Base-by-base conservation (phyloP, 1,140 invertebrate species). In the Calliphora vicina region DNA sequence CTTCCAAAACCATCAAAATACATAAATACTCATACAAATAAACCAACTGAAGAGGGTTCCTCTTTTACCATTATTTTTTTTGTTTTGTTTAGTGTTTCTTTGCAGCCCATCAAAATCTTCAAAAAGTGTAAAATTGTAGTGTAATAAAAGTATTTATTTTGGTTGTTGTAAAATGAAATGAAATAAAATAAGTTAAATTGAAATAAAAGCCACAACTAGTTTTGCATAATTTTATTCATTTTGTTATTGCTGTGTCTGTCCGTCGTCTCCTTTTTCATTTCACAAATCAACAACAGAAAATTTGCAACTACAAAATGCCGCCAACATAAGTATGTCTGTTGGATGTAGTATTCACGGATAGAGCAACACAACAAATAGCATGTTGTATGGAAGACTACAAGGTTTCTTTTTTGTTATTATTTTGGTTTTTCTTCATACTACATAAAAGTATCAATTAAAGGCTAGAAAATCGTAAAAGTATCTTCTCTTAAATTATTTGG, bases 1-100 rank as follows among this genome's bases (percentile, higher is more conserved):
- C 74, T 78, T 78, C 74, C 42, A 78, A 78, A 43, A n/a, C 74
- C 27, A 27, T 74, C 72, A 74, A 74, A 78, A 20, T 23, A 43
- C 35, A 78, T 43, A 43, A 43, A 78, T 57, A 67, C 61, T 67
- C 20, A 57, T 57, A 57, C 15, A 57, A 57, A 57, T 17, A 57
- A 15, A 57, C 4, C 45, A 57, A 57, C 50, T n/a, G 15, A 57
- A 57, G 50, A n/a, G n/a, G 50, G n/a, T n/a, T n/a, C n/a, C n/a
- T 5, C 35, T 35, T 35, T 35, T 35, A 10, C 35, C 35, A 35
- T 50, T 50, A 50, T 50, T 1, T 50, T 50, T 23, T 67, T 23
- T 25, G n/a, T 10, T 23, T 67, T 8, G 4, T 23, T 25, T 20
- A 12, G 13, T 50, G 1, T 50, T 50, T 17, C 17, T 50, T 67